Evolutionary conservation across 2,113 vertebrate species (phyloP).

Genomic region (Connochaetes taurinus): DNA sequence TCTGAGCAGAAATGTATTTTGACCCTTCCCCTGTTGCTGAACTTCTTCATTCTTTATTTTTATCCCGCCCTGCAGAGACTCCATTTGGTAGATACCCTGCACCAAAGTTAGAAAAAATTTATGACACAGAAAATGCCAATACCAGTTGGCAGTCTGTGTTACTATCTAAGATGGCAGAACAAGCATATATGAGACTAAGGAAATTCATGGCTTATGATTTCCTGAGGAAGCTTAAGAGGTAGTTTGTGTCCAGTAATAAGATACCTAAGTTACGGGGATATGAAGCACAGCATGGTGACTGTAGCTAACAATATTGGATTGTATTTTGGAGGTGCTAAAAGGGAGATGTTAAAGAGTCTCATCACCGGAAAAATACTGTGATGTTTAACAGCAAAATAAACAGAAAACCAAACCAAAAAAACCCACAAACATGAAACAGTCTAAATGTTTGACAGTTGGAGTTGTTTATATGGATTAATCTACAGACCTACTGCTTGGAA

Average conservation of each 20-base stretch:
- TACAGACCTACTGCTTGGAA: background rate
- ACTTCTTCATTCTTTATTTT: background rate
- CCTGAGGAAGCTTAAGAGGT: background rate
- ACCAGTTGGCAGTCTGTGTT: background rate
- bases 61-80: background rate
- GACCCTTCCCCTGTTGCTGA: background rate
- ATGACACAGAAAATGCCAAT: background rate
- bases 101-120: background rate
- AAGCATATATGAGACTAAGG: background rate
- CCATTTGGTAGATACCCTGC: background rate
- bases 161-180: background rate
- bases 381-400: background rate
- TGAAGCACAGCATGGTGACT: background rate
- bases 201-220: background rate
- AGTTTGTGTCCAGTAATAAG: too few relatives aligned
- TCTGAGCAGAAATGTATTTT: background rate
- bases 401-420: background rate
- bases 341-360: background rate
- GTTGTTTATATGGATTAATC: background rate
- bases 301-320: background rate
- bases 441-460: background rate
- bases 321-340: background rate
- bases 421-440: background rate
- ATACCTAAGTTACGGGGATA: background rate
- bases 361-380: background rate